Evolutionary conservation across 2,888 invertebrate genomes (phyloP).

Genomic region (Ellobium chinense): DNA sequence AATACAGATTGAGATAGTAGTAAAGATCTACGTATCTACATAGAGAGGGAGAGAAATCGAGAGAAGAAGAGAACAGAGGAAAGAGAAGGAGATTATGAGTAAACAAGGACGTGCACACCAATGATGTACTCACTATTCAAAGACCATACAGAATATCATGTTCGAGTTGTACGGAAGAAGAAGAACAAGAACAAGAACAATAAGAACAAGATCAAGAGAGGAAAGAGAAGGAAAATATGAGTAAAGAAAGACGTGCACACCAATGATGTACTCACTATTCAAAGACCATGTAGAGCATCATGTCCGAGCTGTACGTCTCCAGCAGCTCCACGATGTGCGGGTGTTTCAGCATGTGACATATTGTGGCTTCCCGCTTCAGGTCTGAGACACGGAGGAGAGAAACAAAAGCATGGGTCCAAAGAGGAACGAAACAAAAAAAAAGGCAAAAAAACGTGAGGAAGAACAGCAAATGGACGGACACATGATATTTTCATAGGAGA

Average conservation of each 20-base stretch:
- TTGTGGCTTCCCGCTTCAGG: constrained; percentile 95
- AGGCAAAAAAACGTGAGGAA: neutral
- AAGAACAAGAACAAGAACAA: too few relatives aligned
- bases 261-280: constrained; percentile 92
- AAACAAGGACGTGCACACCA: neutral
- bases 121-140: constrained; percentile 94
- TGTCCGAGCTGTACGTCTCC: constrained; percentile 98
- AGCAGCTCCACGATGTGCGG: constrained; percentile 98
- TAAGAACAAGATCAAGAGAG: too few relatives aligned
- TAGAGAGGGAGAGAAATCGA: too few relatives aligned
- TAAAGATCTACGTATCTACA: too few relatives aligned
- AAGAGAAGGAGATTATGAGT: neutral
- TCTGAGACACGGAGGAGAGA: constrained; percentile 82
- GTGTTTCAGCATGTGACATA: constrained; percentile 98
- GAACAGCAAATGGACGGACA: too few relatives aligned
- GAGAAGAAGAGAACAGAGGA: too few relatives aligned
- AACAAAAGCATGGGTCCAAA: neutral
- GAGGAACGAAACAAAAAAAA: neutral
- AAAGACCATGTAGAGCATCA: constrained; percentile 99
- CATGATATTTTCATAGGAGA: too few relatives aligned
- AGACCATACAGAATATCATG: constrained; percentile 99
- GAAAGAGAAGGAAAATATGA: neutral
- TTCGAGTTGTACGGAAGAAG: constrained; percentile 99
- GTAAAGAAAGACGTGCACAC: neutral
- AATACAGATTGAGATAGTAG: too few relatives aligned